phyloP scores from a whole-genome alignment of 2,888 invertebrate species.

The Acrocyrtus sp. region DNA sequence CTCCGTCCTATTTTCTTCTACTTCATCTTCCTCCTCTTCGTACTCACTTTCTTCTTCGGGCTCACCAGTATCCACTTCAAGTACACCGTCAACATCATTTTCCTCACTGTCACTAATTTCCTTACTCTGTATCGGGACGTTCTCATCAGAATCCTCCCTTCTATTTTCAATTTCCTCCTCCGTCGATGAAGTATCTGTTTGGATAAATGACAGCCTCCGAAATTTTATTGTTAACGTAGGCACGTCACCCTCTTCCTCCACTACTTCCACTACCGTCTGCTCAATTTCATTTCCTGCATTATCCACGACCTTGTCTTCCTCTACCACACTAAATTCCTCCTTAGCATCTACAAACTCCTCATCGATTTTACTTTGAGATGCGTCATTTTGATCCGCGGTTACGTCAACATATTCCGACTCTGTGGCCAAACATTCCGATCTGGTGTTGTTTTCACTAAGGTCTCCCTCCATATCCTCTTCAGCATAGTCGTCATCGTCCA shows the following conservation, averaged over 20 bases:
- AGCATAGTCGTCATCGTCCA: not conserved
- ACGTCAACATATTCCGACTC: no score
- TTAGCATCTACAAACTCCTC: no score
- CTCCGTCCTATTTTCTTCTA: slow-evolving; percentile 1
- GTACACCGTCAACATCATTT: not conserved
- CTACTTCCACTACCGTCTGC: not conserved
- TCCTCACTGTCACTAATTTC: not conserved
- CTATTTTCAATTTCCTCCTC: not conserved
- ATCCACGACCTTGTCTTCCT: not conserved
- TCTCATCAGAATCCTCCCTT: not conserved
- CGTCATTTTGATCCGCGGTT: no score
- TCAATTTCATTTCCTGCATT: not conserved
- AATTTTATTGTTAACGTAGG: slow-evolving; percentile 13
- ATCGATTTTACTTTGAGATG: no score
- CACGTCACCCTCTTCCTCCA: slow-evolving; percentile 11
- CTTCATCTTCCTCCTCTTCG: not conserved
- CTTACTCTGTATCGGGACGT: not conserved
- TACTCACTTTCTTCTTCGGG: slow-evolving; percentile 2
- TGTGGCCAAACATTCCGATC: no score
- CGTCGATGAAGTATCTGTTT: no score
- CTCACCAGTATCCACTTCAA: not conserved
- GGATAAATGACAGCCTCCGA: slow-evolving; percentile 5
- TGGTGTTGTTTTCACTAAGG: no score
- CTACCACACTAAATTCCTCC: no score
- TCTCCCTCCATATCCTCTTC: not conserved